Evolutionary conservation across 2,797 vertebrate genomes (phyloP).

Genomic region (Cichlasoma orientale): DNA sequence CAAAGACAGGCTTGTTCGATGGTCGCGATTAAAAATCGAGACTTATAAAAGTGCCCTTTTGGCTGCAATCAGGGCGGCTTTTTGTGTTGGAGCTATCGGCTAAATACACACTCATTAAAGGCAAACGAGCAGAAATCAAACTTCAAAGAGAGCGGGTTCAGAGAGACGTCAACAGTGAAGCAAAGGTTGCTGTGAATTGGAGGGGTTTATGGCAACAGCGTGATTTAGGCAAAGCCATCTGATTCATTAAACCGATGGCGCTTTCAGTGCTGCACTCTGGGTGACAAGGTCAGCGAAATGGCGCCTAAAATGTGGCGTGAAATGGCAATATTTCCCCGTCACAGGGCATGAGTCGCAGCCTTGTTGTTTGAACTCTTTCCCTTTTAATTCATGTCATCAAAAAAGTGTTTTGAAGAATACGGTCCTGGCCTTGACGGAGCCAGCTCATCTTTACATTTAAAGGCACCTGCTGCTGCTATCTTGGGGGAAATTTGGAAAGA

Average conservation of each 20-base stretch:
- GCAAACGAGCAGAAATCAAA: background rate
- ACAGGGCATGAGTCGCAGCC: background rate
- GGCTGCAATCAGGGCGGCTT: constrained; percentile 25
- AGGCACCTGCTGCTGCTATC: constrained; percentile 12
- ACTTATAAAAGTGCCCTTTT: constrained; percentile 5
- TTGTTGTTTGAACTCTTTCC: background rate
- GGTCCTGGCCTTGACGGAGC: background rate
- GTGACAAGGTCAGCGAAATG: background rate
- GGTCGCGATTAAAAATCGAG: background rate
- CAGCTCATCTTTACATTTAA: background rate
- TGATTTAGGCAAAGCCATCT: background rate
- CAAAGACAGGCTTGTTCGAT: background rate
- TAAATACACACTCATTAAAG: background rate
- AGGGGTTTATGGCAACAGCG: background rate
- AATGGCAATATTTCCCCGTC: background rate
- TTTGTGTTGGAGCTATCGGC: background rate
- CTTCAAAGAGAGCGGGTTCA: background rate
- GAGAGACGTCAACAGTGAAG: background rate
- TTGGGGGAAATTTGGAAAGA: constrained; percentile 15
- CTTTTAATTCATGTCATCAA: background rate
- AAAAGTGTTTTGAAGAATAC: background rate
- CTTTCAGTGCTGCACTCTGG: background rate
- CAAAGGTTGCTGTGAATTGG: background rate
- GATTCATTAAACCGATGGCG: background rate
- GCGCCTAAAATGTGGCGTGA: background rate